Evolutionary conservation across 2,113 vertebrate genomes (phyloP).

Genomic region (Tachysurus fulvidraco): DNA sequence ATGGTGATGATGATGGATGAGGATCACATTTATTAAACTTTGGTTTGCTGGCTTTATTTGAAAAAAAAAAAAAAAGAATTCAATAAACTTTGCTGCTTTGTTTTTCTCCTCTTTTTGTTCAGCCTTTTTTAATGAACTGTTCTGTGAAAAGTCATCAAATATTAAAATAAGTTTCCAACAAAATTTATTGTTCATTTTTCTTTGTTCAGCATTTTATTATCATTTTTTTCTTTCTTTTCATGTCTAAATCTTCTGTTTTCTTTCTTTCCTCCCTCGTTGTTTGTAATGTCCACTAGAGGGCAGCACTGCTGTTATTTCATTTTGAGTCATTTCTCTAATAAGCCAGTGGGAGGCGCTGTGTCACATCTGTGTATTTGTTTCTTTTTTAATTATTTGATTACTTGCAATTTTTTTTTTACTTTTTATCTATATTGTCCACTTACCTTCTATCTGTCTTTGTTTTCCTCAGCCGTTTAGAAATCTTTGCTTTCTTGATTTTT

Average conservation of each 20-base stretch:
- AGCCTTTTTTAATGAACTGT: background rate
- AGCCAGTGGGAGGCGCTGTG: background rate
- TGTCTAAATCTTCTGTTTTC: background rate
- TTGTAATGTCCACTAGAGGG: slow-evolving; percentile 49
- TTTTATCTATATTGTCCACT: background rate
- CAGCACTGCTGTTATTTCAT: slow-evolving; percentile 14
- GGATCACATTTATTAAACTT: background rate
- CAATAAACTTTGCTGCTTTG: background rate
- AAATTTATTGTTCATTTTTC: background rate
- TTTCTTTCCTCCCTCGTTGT: background rate
- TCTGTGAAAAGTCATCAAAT: background rate
- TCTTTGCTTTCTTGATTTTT: background rate
- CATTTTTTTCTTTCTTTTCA: background rate
- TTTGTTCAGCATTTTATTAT: too few relatives aligned
- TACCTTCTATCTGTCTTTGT: slow-evolving; percentile 48
- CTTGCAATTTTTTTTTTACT: background rate
- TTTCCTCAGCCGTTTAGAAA: slow-evolving; percentile 35
- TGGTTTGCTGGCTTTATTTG: background rate
- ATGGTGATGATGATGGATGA: background rate
- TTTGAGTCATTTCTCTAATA: background rate
- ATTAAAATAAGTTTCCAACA: background rate
- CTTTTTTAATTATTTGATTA: background rate
- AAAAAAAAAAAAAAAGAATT: background rate
- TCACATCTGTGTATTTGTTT: background rate
- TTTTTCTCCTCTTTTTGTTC: background rate